Conservation (phyloP, 2,888 invertebrate genomes). For the Drosophila tanythrix region DNA sequence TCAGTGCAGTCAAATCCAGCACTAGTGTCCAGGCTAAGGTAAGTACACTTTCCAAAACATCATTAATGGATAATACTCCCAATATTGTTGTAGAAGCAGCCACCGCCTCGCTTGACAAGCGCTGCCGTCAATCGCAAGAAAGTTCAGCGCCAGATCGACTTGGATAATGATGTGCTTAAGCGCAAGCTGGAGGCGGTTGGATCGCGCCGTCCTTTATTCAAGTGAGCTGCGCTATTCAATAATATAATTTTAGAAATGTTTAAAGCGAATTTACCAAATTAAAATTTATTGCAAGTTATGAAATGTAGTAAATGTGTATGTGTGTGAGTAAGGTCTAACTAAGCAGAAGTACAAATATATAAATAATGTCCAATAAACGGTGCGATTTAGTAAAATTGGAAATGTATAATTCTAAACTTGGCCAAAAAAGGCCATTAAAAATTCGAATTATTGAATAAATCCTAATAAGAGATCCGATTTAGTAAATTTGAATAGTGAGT, state of each 20-base stretch:
- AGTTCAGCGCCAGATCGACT: slow-evolving; percentile 87
- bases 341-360: slow-evolving; percentile 5
- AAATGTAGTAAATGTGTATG: slow-evolving; percentile 22
- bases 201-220: slow-evolving; percentile 63
- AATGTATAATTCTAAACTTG: not conserved
- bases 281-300: slow-evolving; percentile 74
- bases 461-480: not conserved
- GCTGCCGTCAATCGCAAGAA: slow-evolving; percentile 86
- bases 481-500: not conserved
- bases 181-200: slow-evolving; percentile 83
- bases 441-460: not conserved
- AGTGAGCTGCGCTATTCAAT: slow-evolving; percentile 51
- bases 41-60: not conserved
- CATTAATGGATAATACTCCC: too few relatives aligned
- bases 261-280: slow-evolving; percentile 71
- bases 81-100: slow-evolving; percentile 25
- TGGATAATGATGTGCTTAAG: slow-evolving; percentile 86
- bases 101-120: slow-evolving; percentile 71
- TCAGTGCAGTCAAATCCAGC: slow-evolving; percentile 28
- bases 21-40: slow-evolving; percentile 38
- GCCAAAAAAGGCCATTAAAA: not conserved
- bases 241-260: slow-evolving; percentile 63
- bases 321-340: slow-evolving; percentile 7
- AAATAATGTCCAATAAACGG: not conserved
- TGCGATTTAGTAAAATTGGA: not conserved